Evolutionary conservation across 2,888 invertebrate species (phyloP), one percentile per base, ranked within the genome.

Genomic region (Notodromas monacha): DNA sequence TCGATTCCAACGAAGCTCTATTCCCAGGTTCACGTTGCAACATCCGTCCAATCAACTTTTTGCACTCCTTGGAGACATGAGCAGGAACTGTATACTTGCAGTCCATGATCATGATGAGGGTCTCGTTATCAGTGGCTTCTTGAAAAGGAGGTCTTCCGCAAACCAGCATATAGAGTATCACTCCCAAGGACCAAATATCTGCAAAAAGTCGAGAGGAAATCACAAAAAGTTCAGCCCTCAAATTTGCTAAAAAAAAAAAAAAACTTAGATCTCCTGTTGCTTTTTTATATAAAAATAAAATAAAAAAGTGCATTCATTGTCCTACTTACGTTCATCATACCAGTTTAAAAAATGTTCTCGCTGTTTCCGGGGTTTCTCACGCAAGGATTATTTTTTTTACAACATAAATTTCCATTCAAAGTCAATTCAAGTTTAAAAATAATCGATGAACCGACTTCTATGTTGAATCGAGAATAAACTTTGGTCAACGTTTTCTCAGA

Each of bases 71-170:
- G 8, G 84, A 74, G 38, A 96, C 66, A 52, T 79, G 72, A 15
- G 61, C 50, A 32, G 92, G 86, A 43, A 86, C 68, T 34, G 68
- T 67, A 49, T 86, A 96, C 57, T 84, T 84, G 56, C 92, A 92
- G 52, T 96, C 92, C 76, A 96, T 81, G 39, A 96, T 96, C 77
- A 84, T 89, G 15, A 86, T 92, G 32, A 99, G 56, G 1, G 96
- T 99, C 59, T 96, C 96, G 43, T 84, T 86, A 52, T 99, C 96
- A 51, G 92, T 96, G 15, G 89, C 86, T 56, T 92, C 92, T 54
- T 89, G 86, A 50, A 96, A 96, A 4, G 96, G 96, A 16, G 89
- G 72, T 47, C 74, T 69, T 4, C 96, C 96, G 51, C 79, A 81
- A 4, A 92, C 89, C 43, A 96, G 57, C 89, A 96, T 96, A 53